Conservation (phyloP, 37 sponge, comb jelly and placozoan genomes). For the Spongilla lacustris region DNA sequence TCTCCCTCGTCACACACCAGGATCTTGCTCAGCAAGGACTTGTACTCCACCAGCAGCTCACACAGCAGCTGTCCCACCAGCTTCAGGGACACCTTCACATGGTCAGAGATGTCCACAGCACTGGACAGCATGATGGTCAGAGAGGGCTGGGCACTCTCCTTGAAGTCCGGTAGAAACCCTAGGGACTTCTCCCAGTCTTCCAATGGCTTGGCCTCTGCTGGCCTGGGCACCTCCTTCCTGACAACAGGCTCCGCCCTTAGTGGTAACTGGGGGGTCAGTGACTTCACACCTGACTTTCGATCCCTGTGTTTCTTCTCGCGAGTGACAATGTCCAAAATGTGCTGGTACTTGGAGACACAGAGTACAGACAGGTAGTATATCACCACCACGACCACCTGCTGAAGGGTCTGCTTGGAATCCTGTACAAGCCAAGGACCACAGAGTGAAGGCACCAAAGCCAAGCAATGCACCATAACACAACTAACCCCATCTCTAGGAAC, state of each 20-base stretch:
- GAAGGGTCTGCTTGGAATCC: conserved; percentile 30
- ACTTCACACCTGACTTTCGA: background rate
- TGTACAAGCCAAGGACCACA: conserved; percentile 2
- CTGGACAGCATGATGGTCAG: background rate
- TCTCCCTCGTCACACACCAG: conserved; percentile 52
- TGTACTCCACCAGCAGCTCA: conserved; percentile 44
- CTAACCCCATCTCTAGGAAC: conserved; percentile 46
- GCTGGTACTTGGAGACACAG: conserved; percentile 56
- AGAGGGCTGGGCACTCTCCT: background rate
- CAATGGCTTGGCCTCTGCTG: background rate
- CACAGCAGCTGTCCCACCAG: conserved; percentile 55
- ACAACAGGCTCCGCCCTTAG: background rate
- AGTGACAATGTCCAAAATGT: conserved; percentile 33
- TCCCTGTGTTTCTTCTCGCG: conserved; percentile 3
- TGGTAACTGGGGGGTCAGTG: background rate
- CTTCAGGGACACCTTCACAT: conserved; percentile 48
- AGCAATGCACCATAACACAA: too few relatives aligned
- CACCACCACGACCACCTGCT: conserved; percentile 24
- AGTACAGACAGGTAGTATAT: conserved; percentile 65
- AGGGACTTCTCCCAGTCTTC: background rate
- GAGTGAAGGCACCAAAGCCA: background rate
- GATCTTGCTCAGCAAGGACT: conserved; percentile 25
- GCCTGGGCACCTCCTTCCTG: background rate
- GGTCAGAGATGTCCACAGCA: conserved; percentile 65
- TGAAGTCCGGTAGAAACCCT: background rate